Base-by-base conservation (phyloP, 2,888 invertebrate species). In the Acanthosoma haemorrhoidale region DNA sequence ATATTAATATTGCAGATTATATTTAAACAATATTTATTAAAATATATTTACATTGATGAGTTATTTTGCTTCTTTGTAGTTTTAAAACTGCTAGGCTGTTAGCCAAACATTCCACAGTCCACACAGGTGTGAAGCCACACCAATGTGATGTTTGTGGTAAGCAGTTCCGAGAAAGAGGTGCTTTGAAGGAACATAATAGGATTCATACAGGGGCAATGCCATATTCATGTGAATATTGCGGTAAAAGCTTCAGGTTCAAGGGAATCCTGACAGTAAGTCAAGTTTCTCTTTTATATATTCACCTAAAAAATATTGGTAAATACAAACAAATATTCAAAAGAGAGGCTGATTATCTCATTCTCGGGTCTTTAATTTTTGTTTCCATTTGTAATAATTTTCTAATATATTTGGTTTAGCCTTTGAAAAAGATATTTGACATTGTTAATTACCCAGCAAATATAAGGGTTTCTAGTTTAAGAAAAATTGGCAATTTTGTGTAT, bases 191-290 rank as follows among this genome's bases (percentile, higher is more conserved):
- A 51, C 91, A 91, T 77, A 86, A 87, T 77, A 84, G 90, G 32
- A 87, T 89, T 13, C 91, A 91, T 75, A 90, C 90, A 0, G 91
- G 90, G 6, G 87, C 87, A 1, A 88, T 89, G 88, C 91, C 91
- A 1, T 88, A 87, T 75, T 83, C 86, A 2, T 91, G 91, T 75
- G 87, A 88, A 76, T 88, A 86, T 78, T 91, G 91, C 77, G 87
- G 86, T 18, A 89, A 90, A 79, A 84, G 85, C 13, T 91, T 91
- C 78, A 82, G 90, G 32, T 91, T 89, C 77, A 89, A 90, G 78
- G 89, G 89, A 73, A 88, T 89, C 51, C 79, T 88, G 68, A 88
- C 88, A 76, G 87, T 84, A 74, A 79, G 80, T 76, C 3, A 5
- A 31, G n/a, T 51, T 64, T 16, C 25, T 25, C 21, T 39, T n/a